These are phyloP conservation scores for Germaria angustata DNA, from an alignment of 2,888 invertebrate species.

Conservation along the genomic window DNA sequence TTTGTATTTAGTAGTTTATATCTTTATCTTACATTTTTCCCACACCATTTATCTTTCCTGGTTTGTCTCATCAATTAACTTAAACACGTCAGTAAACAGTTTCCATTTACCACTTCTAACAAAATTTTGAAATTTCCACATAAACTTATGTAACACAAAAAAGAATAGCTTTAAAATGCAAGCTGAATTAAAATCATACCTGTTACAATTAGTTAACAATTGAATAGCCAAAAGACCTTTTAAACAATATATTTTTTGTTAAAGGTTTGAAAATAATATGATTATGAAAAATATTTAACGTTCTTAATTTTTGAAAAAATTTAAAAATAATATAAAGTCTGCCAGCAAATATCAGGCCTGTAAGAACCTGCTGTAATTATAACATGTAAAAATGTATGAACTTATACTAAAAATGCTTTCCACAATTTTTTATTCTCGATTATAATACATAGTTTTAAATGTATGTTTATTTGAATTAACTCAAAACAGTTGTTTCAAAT, in stretches of 20 bases:
- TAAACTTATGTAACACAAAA: background rate
- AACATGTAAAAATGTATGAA: background rate
- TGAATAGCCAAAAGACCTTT: conserved; percentile 76
- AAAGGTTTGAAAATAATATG: conserved; percentile 51
- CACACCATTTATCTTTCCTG: background rate
- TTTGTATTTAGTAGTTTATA: background rate
- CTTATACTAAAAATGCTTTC: too few species aligned
- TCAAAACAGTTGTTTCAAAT: too few species aligned
- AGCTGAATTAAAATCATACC: conserved; percentile 31
- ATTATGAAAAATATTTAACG: too few species aligned
- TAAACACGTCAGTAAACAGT: background rate
- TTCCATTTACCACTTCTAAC: conserved; percentile 3
- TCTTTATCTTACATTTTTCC: background rate
- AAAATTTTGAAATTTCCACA: conserved; percentile 35
- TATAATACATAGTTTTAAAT: too few species aligned
- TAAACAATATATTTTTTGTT: conserved; percentile 36
- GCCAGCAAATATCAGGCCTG: too few species aligned
- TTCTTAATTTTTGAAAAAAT: too few species aligned
- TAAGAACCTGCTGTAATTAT: background rate
- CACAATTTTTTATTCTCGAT: too few species aligned
- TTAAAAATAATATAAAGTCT: too few species aligned
- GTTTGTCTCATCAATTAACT: background rate
- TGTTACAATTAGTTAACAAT: conserved; percentile 67
- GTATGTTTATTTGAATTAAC: too few species aligned
- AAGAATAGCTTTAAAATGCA: conserved; percentile 38